These are phyloP conservation scores for Phthorimaea operculella DNA, from an alignment of 1,140 invertebrate genomes.

Conservation along the genomic window DNA sequence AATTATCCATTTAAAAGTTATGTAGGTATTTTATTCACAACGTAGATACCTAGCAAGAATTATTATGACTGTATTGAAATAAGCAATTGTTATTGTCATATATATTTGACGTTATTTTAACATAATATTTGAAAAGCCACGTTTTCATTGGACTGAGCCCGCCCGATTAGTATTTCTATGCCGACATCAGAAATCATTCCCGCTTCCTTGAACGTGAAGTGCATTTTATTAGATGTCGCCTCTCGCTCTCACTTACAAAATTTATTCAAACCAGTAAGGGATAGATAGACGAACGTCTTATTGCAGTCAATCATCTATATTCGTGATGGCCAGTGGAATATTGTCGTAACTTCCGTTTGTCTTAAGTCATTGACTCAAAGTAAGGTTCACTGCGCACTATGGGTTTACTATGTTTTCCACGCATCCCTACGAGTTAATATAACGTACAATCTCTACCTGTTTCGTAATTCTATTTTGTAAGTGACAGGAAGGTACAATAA, in stretches of 20 bases:
- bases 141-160: slow-evolving; percentile 14
- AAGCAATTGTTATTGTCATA: too few relatives aligned
- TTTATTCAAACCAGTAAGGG: slow-evolving; percentile 7
- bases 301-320: slow-evolving; percentile 63
- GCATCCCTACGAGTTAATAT: too few relatives aligned
- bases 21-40: too few relatives aligned
- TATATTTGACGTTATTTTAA: too few relatives aligned
- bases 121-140: neutral
- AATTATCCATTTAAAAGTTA: too few relatives aligned
- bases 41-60: too few relatives aligned
- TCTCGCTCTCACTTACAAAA: slow-evolving; percentile 20
- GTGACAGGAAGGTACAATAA: too few relatives aligned
- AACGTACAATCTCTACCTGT: too few relatives aligned
- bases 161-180: slow-evolving; percentile 54
- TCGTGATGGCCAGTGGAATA: slow-evolving; percentile 58
- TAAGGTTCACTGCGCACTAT: slow-evolving; percentile 11
- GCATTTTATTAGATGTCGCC: slow-evolving; percentile 39
- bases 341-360: slow-evolving; percentile 55
- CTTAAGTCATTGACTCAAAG: slow-evolving; percentile 53
- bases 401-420: too few relatives aligned
- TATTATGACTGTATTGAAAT: too few relatives aligned
- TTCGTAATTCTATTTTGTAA: too few relatives aligned
- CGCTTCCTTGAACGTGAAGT: slow-evolving; percentile 57
- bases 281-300: slow-evolving; percentile 37
- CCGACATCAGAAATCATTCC: slow-evolving; percentile 51